Evolutionary conservation across 2,888 invertebrate species (phyloP), one percentile per base, ranked within the genome.

Genomic region (Kuschelorhynchus macadamiae): DNA sequence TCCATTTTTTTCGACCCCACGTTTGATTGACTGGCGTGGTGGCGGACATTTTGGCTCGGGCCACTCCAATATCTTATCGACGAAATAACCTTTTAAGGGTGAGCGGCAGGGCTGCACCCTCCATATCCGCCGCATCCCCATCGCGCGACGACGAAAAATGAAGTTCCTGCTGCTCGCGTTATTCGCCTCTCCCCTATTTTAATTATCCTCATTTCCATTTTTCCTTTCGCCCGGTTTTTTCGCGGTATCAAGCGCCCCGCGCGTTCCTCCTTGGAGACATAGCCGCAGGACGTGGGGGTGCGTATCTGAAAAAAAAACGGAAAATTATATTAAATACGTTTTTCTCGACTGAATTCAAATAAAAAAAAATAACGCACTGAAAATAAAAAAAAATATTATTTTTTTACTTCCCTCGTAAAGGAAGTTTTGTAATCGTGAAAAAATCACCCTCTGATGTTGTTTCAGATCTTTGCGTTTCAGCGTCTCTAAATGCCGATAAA

Each of bases 201-300:
- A 69, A 69, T 69, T 69, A 69, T 69, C 69, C 60, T 64, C 64
- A 69, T 69, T 69, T 69, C 64, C 69, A 69, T 69, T 69, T 69
- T 69, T 69, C 63, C 55, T 67, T 59, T 52, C 44, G 57, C 30
- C 30, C 36, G 18, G 44, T 63, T 60, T 68, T 68, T 68, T 67
- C 61, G 49, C 30, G 33, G 46, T 7, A 25, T 5, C 25, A 7
- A 25, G n/a, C n/a, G n/a, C n/a, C n/a, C 32, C 14, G 21, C 46
- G 39, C 44, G 47, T 53, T 53, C 52, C 30, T 49, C 25, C 7
- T 25, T 49, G 11, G 47, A 36, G 46, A 39, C 64, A 64, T 55
- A 30, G 55, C 17, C 46, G 46, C 14, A 25, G 25, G 25, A 25
- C 7, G 7, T 3, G 25, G 7, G 7, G 4, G 25, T 25, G 25